A percentile compares a stretch with the other conserved stretches of the same genome.
These are phyloP conservation scores for Candidula unifasciata DNA, from an alignment of 2,888 invertebrate species.

Conservation along the genomic window DNA sequence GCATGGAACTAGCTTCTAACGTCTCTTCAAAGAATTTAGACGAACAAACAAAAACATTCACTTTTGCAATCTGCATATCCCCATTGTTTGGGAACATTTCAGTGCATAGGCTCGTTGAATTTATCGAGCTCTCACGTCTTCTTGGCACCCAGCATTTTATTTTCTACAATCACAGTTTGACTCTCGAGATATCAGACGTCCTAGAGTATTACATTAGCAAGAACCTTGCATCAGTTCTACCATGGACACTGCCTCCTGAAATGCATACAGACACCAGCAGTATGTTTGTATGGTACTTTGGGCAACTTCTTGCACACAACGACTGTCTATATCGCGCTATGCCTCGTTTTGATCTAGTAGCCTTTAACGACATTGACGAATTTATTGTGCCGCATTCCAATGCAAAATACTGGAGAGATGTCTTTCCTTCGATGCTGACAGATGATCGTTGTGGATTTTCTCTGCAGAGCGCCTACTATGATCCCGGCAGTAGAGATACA, in stretches of 20 bases:
- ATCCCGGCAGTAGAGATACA: constrained; percentile 54
- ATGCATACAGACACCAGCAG: constrained; percentile 50
- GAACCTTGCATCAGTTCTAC: constrained; percentile 63
- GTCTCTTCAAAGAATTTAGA: no score
- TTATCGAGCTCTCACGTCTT: constrained; percentile 68
- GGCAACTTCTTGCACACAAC: constrained; percentile 72
- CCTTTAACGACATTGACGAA: constrained; percentile 75
- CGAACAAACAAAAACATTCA: background rate
- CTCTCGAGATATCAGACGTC: constrained; percentile 56
- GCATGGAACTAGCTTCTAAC: no score
- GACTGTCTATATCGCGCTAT: constrained; percentile 74
- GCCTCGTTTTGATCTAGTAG: constrained; percentile 62
- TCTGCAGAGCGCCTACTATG: constrained; percentile 73
- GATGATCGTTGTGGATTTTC: constrained; percentile 65
- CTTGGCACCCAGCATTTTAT: constrained; percentile 71
- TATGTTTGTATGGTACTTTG: constrained; percentile 69
- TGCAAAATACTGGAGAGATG: constrained; percentile 80
- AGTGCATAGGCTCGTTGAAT: constrained; percentile 65
- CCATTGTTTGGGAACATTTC: constrained; percentile 69
- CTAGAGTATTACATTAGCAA: constrained; percentile 62
- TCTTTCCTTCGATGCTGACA: constrained; percentile 56
- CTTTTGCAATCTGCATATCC: constrained; percentile 72
- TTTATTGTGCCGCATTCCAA: constrained; percentile 84
- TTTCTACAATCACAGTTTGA: constrained; percentile 65
- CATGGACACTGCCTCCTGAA: constrained; percentile 65